Evolutionary conservation across 2,113 vertebrate species (phyloP).

Genomic region (Chaenogobius annularis): DNA sequence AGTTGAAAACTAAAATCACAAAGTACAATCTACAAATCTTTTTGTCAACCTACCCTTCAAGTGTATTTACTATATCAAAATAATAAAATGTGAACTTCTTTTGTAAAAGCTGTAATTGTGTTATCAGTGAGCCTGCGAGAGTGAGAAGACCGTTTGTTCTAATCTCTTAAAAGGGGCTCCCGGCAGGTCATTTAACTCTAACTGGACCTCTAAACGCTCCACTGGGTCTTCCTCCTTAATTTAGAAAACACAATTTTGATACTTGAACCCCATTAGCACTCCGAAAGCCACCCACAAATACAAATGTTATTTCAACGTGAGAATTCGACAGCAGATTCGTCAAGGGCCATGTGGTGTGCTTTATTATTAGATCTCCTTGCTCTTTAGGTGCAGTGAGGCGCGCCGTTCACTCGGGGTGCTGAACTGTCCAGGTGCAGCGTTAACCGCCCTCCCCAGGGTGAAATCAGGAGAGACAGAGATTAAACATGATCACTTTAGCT

Average conservation of each 20-base stretch:
- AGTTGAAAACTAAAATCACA: too few species aligned
- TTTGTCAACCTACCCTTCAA: too few species aligned
- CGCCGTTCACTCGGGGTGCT: constrained; percentile 45
- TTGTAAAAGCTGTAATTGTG: constrained; percentile 3
- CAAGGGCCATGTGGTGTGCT: constrained; percentile 24
- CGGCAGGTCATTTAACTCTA: constrained; percentile 39
- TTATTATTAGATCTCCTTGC: constrained; percentile 44
- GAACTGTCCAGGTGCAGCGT: constrained; percentile 59
- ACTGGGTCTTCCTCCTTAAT: constrained; percentile 42
- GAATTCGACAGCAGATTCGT: constrained; percentile 56
- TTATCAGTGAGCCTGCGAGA: constrained; percentile 34
- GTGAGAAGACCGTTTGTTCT: constrained; percentile 49
- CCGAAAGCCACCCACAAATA: constrained; percentile 52
- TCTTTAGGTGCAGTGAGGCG: constrained; percentile 37
- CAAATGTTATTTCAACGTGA: constrained; percentile 40
- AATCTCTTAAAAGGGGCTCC: constrained; percentile 39
- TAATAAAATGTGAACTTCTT: too few species aligned
- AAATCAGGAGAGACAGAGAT: constrained; percentile 53
- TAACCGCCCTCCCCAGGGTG: constrained; percentile 43
- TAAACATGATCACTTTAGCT: constrained; percentile 65
- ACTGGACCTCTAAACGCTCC: constrained; percentile 48
- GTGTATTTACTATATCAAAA: too few species aligned
- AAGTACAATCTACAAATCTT: too few species aligned
- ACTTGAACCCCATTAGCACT: constrained; percentile 52
- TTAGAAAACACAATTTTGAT: constrained; percentile 55